A percentile compares a stretch with the other conserved stretches of the same genome.
Conservation (phyloP, 1,140 invertebrate species). For the Lepidotrigona ventralis region DNA sequence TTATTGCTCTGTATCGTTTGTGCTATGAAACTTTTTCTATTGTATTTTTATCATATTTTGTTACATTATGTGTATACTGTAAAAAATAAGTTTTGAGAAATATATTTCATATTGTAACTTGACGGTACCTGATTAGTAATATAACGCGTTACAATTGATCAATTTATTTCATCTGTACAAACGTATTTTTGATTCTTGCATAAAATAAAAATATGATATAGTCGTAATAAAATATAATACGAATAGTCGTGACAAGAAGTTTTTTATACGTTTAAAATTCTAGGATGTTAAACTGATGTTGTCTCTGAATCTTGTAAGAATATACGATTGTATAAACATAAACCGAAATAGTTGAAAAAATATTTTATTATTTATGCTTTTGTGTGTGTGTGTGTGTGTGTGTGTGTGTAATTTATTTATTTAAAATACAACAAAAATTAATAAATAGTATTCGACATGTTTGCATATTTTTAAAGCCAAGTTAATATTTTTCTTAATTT, state of each 20-base stretch:
- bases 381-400: neutral
- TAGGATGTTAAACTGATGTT: no score
- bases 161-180: neutral
- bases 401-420: neutral
- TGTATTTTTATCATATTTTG: neutral
- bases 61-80: neutral
- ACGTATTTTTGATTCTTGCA: neutral
- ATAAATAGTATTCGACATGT: neutral
- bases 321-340: no score
- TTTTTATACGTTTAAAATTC: neutral
- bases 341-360: neutral
- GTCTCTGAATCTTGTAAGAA: neutral
- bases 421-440: neutral
- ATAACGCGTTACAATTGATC: neutral
- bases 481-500: no score
- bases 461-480: no score
- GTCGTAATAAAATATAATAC: no score
- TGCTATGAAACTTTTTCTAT: neutral
- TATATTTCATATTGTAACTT: slow-evolving; percentile 4
- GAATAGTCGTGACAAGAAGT: no score
- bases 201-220: neutral
- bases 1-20: neutral
- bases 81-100: neutral
- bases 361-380: neutral
- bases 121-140: neutral